Percentiles rank a stretch among this genome's conserved stretches.
These are phyloP conservation scores for Rhombomys opimus DNA, from an alignment of 2,113 vertebrate genomes.

Conservation along the genomic window DNA sequence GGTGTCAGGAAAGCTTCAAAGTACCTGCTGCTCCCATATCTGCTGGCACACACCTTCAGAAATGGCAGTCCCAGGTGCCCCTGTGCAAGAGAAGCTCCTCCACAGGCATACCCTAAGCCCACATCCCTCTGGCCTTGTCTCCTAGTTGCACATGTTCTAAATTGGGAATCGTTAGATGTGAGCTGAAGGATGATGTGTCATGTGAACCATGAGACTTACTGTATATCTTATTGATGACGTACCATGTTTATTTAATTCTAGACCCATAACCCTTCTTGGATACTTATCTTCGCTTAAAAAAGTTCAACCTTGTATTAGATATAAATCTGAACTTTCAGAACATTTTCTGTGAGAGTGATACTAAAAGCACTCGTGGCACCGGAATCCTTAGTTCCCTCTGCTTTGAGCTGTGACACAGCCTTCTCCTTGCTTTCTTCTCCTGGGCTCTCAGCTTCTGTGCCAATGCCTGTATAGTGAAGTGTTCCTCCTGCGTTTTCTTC, in stretches of 20 bases:
- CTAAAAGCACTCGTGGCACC: not conserved
- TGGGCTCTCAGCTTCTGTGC: not conserved
- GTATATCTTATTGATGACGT: not conserved
- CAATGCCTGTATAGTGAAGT: not conserved
- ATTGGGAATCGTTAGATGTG: not conserved
- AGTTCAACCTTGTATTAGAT: constrained; percentile 28
- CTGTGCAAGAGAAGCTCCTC: not conserved
- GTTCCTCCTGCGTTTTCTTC: not conserved
- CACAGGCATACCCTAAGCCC: not conserved
- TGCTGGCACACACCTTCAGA: not conserved
- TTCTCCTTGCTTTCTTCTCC: not conserved
- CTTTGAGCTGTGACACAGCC: not conserved
- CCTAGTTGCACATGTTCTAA: not conserved
- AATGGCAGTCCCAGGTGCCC: not conserved
- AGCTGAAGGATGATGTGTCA: not conserved
- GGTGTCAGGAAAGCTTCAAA: not conserved
- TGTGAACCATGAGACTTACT: not conserved
- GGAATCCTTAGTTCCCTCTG: accelerated
- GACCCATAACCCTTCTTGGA: not conserved
- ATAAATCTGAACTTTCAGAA: constrained; percentile 27
- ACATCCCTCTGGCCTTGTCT: not conserved
- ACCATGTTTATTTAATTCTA: not conserved
- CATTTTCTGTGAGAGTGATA: not conserved
- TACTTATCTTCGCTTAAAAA: constrained; percentile 3
- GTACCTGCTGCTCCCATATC: not conserved